Evolutionary conservation across 2,797 vertebrate species (phyloP), one percentile per base, ranked within the genome.

Genomic region (Sitta carolinensis): DNA sequence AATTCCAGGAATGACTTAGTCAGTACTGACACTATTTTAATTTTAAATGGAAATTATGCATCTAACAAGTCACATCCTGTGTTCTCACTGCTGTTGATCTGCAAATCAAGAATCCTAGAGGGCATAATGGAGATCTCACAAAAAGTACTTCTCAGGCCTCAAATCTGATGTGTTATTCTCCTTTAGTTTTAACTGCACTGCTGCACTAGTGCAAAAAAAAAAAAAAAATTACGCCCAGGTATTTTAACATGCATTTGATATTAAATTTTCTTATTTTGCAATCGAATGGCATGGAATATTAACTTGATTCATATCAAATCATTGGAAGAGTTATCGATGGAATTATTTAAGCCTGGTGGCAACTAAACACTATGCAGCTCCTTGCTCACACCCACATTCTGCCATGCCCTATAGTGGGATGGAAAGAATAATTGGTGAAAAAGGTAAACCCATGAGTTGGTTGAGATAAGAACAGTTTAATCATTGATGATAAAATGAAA

Each of bases 41-140:
- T 94, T 96, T 91, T 88, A 96, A 95, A 94, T 95, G 68, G 75
- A 96, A 97, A 96, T 96, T 82, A 90, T 79, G 68, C 89, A 81
- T 80, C 72, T 85, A 89, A 91, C 90, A 93, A 95, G 88, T 91
- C 14, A 0, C 40, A 73, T 94, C 91, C 62, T 94, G 92, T 95
- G 50, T 95, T 94, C 76, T 89, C 42, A 66, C 45, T 47, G 62
- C 47, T 76, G 88, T 81, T 88, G 84, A 84, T 79, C 58, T 93
- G 70, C 75, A 90, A 83, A 83, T 43, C 62, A 89, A 88, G 45
- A 94, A 75, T 94, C 75, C 87, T 84, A 81, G 79, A 85, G 80
- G 88, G 70, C 45, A 90, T 80, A 88, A 64, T 80, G 40, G 27
- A 93, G 32, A 58, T 59, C 40, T 86, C 67, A 75, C 26, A 72